Evolutionary conservation across 2,888 invertebrate genomes (phyloP).

Genomic region (Germaria angustata): DNA sequence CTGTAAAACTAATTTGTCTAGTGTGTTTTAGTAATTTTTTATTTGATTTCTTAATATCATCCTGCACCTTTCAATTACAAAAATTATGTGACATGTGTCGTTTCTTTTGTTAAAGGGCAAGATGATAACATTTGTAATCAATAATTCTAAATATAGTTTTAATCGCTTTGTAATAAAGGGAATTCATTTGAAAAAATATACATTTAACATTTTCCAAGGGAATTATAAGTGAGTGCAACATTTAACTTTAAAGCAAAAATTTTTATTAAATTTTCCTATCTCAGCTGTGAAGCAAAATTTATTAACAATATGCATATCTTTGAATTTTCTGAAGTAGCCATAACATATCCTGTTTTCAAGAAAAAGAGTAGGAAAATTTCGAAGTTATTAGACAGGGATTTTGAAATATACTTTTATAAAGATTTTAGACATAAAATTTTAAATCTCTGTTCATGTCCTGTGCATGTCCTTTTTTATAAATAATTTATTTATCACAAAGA

Average conservation of each 20-base stretch:
- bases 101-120: conserved; percentile 22
- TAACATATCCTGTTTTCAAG: no score
- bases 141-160: conserved; percentile 45
- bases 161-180: conserved; percentile 44
- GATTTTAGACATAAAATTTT: no score
- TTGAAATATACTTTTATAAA: no score
- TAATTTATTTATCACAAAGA: no score
- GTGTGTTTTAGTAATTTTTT: conserved; percentile 31
- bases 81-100: conserved; percentile 69
- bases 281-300: background rate
- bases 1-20: background rate
- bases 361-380: no score
- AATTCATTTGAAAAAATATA: background rate
- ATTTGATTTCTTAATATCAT: conserved; percentile 53
- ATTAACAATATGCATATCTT: no score
- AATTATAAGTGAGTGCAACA: no score
- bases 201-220: background rate
- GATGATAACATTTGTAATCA: conserved; percentile 8
- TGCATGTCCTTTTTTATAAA: no score
- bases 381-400: no score
- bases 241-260: no score
- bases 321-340: no score
- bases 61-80: conserved; percentile 40
- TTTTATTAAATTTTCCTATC: background rate
- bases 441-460: no score